These are phyloP conservation scores for Sebastes reedi DNA, from an alignment of 2,797 vertebrate species.

Conservation along the genomic window DNA sequence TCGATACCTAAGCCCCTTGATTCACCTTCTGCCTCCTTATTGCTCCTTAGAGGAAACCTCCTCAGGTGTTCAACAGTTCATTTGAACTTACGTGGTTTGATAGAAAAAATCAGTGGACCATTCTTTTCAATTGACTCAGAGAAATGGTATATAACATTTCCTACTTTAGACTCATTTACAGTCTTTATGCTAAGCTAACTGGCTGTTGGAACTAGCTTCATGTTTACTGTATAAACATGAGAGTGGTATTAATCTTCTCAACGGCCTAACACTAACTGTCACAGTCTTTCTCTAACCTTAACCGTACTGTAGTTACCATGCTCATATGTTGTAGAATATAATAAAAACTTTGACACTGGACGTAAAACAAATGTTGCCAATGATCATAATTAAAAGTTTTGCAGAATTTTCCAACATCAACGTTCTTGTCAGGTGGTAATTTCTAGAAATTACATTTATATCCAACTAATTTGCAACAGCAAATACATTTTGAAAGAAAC, in stretches of 20 bases:
- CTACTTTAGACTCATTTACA: neutral
- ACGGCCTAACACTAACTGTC: no score
- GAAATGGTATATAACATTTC: neutral
- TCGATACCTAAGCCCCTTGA: conserved; percentile 3
- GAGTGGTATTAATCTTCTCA: neutral
- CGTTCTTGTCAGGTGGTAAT: no score
- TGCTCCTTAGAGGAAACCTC: conserved; percentile 17
- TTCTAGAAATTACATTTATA: no score
- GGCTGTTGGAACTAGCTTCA: neutral
- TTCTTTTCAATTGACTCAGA: neutral
- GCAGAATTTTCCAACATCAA: no score
- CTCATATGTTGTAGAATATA: neutral
- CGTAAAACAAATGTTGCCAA: no score
- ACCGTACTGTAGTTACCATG: neutral
- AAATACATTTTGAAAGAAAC: no score
- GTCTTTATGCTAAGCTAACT: neutral
- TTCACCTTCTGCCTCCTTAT: conserved; percentile 18
- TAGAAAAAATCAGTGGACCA: neutral
- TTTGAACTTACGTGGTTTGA: neutral
- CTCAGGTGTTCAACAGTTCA: neutral
- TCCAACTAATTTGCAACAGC: no score
- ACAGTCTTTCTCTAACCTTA: neutral
- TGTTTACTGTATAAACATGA: neutral
- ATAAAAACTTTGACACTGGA: neutral
- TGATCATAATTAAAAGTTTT: no score